Conservation (phyloP, 64 coral and sea anemone species). For the Montipora foliosa region DNA sequence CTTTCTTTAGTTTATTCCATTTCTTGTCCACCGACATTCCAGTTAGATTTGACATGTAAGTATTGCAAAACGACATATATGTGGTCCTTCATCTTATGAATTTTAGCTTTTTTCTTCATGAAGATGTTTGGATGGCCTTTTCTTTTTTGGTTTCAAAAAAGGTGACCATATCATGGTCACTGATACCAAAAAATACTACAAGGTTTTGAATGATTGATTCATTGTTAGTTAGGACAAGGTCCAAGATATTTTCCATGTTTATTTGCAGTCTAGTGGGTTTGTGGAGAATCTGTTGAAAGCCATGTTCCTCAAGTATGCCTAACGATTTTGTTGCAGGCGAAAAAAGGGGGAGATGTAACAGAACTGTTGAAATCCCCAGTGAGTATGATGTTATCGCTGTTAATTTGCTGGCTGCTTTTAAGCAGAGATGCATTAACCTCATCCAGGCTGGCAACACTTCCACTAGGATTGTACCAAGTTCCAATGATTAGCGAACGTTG, state of each 20-base stretch:
- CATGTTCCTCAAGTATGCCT: constrained; percentile 33
- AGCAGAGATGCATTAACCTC: constrained; percentile 43
- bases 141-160: constrained; percentile 50
- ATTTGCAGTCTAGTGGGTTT: constrained; percentile 42
- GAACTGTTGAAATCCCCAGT: constrained; percentile 46
- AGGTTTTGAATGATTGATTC: constrained; percentile 61
- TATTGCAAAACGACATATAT: constrained; percentile 56
- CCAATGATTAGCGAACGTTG: constrained; percentile 34
- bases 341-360: constrained; percentile 26
- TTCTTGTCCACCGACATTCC: constrained; percentile 63
- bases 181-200: constrained; percentile 30
- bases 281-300: constrained; percentile 27
- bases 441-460: constrained; percentile 20
- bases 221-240: constrained; percentile 45
- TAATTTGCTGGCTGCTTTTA: constrained; percentile 2
- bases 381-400: constrained; percentile 49
- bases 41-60: constrained; percentile 58
- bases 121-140: constrained; percentile 60
- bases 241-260: constrained; percentile 44
- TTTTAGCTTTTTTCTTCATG: constrained; percentile 73
- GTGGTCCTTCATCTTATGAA: constrained; percentile 68
- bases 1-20: constrained; percentile 57
- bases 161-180: constrained; percentile 55
- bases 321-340: background rate
- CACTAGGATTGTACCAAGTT: constrained; percentile 38